Evolutionary conservation across 2,113 vertebrate genomes (phyloP).

Genomic region (Oxygymnocypris stewartii): DNA sequence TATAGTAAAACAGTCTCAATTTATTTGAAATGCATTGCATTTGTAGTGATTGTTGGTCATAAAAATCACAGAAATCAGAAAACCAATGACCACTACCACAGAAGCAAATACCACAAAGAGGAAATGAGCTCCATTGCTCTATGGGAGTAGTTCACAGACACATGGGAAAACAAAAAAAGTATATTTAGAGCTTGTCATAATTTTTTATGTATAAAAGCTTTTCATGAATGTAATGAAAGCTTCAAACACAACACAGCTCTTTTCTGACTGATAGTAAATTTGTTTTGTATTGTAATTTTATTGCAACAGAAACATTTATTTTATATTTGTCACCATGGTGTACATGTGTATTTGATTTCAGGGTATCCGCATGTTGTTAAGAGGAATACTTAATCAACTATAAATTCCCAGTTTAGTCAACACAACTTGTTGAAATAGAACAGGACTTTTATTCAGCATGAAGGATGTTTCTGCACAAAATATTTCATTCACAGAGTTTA

Average conservation of each 20-base stretch:
- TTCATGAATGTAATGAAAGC: background rate
- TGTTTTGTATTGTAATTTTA: background rate
- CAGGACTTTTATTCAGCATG: background rate
- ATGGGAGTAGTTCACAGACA: background rate
- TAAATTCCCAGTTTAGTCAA: background rate
- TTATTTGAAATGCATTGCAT: background rate
- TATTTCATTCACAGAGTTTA: conserved; percentile 49
- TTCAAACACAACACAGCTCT: background rate
- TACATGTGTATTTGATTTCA: background rate
- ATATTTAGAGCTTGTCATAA: background rate
- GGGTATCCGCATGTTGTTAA: background rate
- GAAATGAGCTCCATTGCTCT: background rate
- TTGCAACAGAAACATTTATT: background rate
- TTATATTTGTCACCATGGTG: background rate
- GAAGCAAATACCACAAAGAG: background rate
- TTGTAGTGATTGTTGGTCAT: background rate
- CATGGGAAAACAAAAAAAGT: background rate
- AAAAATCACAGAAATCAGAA: background rate
- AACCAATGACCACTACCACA: background rate
- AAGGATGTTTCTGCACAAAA: conserved; percentile 17
- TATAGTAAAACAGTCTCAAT: background rate
- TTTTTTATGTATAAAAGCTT: background rate
- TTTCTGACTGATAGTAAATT: background rate
- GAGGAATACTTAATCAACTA: background rate
- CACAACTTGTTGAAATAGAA: background rate